Evolutionary conservation across 1,140 invertebrate genomes (phyloP), one percentile per base, ranked within the genome.

Genomic region (Drosophila melanica): DNA sequence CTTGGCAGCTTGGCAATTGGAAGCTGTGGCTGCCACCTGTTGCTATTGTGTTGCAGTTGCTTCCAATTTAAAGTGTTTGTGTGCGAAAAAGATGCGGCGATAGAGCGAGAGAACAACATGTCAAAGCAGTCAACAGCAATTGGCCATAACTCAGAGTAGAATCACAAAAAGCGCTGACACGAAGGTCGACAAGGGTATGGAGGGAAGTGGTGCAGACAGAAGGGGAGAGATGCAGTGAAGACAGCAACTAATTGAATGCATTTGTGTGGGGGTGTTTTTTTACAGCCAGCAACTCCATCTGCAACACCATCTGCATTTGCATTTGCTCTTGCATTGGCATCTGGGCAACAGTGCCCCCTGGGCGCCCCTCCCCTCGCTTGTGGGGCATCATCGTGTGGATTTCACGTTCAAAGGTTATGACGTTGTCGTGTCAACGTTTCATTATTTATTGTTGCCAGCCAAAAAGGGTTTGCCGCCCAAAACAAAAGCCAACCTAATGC

Each of bases 391-490:
- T 50, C 48, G 54, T 47, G 23, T 54, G 65, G 62, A 74, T 85
- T 90, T 90, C 79, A 90, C 86, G 90, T 91, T 91, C 90, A 91
- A 91, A 91, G 90, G 90, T 91, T 91, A 91, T 91, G 90, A 91
- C 90, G 90, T 90, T 79, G 90, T 91, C 90, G 86, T 91, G 90
- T 91, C 90, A 91, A 85, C 90, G 78, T 91, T 91, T 77, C 80
- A 90, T 91, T 91, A 90, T 91, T 91, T 91, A 91, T 91, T 87
- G 77, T 91, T 75, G 70, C 70, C n/a, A 20, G 51, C 37, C 37
- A 47, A 79, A 89, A 84, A 89, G 84, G 85, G 79, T 78, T 87
- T 87, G 82, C 80, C 84, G 68, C 62, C 79, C 72, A 89, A 87
- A 89, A 89, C 81, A 87, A 87, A 85, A 89, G 84, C 68, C 75